Conservation (phyloP, 2,113 vertebrate species). For the Ctenodactylus gundi region DNA sequence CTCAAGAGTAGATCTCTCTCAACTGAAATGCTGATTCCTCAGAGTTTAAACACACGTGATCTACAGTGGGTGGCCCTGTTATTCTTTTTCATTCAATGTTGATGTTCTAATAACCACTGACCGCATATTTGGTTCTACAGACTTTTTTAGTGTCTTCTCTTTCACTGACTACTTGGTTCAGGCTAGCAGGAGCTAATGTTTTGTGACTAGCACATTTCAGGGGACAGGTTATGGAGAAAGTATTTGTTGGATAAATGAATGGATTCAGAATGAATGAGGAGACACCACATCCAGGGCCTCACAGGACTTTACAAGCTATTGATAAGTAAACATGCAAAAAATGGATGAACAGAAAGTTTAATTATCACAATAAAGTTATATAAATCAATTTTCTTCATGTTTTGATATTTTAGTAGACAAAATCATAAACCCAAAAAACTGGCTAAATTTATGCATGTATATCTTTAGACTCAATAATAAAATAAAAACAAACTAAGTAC, state of each 20-base stretch:
- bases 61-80: neutral
- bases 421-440: constrained; percentile 1
- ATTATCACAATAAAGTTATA: neutral
- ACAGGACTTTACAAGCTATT: neutral
- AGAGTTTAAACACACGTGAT: neutral
- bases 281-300: neutral
- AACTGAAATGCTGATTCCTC: neutral
- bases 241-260: neutral
- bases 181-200: neutral
- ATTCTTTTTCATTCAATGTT: neutral
- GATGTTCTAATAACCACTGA: neutral
- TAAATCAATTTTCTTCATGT: neutral
- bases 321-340: neutral
- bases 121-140: neutral
- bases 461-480: neutral
- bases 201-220: neutral
- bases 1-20: neutral
- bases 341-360: neutral
- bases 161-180: neutral
- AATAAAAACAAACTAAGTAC: neutral
- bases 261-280: neutral
- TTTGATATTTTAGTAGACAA: neutral
- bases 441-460: neutral
- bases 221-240: neutral
- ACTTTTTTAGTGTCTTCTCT: neutral